phyloP scores from a whole-genome alignment of 2,888 invertebrate genomes.

The Helobdella robusta region DNA sequence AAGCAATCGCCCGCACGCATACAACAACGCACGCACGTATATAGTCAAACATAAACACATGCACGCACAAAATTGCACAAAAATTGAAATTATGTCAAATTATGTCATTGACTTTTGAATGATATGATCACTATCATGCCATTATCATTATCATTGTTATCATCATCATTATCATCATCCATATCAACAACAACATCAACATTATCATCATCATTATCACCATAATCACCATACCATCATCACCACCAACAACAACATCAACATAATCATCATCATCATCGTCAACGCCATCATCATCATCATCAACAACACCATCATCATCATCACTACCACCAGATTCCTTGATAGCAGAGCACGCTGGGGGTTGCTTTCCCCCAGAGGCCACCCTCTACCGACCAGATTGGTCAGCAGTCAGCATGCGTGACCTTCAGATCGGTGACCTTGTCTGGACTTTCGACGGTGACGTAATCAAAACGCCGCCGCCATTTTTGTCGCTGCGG shows the following conservation, averaged over 20 bases:
- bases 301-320: no score
- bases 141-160: not conserved
- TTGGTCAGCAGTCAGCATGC: conserved; percentile 24
- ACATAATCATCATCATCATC: no score
- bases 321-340: conserved; percentile 28
- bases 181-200: no score
- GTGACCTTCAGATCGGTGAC: conserved; percentile 29
- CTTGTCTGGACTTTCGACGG: conserved; percentile 29
- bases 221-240: no score
- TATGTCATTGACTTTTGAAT: not conserved
- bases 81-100: not conserved
- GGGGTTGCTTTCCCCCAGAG: conserved; percentile 31
- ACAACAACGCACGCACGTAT: not conserved
- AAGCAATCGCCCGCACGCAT: not conserved
- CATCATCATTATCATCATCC: not conserved
- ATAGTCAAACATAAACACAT: not conserved
- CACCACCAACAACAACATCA: no score
- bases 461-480: not conserved
- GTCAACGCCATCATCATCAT: no score
- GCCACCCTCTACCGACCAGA: conserved; percentile 22
- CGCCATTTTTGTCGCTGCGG: not conserved
- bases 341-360: conserved; percentile 32
- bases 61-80: not conserved
- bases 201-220: no score
- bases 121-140: not conserved